phyloP scores from a whole-genome alignment of 2,797 vertebrate species.

The Sardinella longiceps region DNA sequence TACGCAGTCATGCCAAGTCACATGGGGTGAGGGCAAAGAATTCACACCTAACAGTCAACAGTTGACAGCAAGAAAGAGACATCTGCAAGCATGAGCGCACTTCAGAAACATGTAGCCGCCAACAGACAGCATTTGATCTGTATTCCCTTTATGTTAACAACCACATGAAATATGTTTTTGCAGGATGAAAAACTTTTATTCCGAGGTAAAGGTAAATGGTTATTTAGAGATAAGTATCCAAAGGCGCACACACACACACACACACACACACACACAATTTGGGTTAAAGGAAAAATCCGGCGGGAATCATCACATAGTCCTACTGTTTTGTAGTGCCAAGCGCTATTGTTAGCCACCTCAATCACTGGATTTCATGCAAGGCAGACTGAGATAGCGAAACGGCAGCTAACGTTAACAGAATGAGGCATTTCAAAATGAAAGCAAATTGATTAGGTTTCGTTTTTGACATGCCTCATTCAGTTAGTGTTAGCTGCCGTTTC shows the following conservation, averaged over 20 bases:
- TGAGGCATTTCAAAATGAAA: too few species aligned
- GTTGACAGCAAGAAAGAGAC: neutral
- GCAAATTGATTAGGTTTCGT: too few species aligned
- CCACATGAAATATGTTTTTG: neutral
- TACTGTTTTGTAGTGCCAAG: too few species aligned
- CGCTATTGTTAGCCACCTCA: too few species aligned
- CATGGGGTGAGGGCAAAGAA: neutral
- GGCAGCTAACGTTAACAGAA: too few species aligned
- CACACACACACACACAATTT: too few species aligned
- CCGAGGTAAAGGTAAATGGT: neutral
- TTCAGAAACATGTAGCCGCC: neutral
- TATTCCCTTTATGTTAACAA: neutral
- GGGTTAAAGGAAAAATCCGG: too few species aligned
- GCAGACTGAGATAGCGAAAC: too few species aligned
- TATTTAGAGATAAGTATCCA: neutral
- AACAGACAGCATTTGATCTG: neutral
- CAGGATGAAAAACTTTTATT: neutral
- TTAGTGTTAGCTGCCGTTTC: too few species aligned
- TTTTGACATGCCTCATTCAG: too few species aligned
- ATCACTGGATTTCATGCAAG: too few species aligned
- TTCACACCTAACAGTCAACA: neutral
- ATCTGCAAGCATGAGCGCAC: neutral
- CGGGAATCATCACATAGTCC: too few species aligned
- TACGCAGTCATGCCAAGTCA: neutral
- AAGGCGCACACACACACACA: neutral